Conservation (phyloP, 2,113 vertebrate species). For the Megaceryle torquata region DNA sequence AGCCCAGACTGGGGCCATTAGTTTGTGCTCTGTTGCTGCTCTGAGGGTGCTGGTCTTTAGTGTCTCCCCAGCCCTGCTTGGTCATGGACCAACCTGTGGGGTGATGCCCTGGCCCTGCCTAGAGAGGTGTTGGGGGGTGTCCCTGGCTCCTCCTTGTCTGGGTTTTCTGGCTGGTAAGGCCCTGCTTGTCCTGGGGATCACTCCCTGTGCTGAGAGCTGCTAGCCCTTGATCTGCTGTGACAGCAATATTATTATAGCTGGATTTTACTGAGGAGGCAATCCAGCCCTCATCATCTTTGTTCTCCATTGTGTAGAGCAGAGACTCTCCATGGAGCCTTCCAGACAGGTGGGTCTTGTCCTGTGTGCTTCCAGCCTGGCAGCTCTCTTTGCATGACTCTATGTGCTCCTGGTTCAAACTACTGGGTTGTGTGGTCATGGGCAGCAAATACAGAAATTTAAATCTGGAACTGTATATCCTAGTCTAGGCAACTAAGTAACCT, state of each 20-base stretch:
- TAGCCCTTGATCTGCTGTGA: background rate
- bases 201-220: background rate
- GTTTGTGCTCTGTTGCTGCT: fast-evolving
- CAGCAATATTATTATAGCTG: background rate
- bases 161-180: background rate
- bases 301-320: background rate
- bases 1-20: fast-evolving
- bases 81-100: too few relatives aligned
- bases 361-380: background rate
- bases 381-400: background rate
- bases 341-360: background rate
- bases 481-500: background rate
- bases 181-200: background rate
- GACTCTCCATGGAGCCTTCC: background rate
- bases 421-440: background rate
- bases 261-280: background rate
- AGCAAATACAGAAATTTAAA: background rate
- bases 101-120: background rate
- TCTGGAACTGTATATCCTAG: background rate
- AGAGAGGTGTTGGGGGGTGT: background rate
- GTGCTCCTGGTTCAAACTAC: background rate
- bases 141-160: background rate
- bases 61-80: fast-evolving
- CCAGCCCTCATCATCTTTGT: fast-evolving
- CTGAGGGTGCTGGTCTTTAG: fast-evolving